These are phyloP conservation scores for Polietes domitor DNA, from an alignment of 2,888 invertebrate species.

Conservation along the genomic window DNA sequence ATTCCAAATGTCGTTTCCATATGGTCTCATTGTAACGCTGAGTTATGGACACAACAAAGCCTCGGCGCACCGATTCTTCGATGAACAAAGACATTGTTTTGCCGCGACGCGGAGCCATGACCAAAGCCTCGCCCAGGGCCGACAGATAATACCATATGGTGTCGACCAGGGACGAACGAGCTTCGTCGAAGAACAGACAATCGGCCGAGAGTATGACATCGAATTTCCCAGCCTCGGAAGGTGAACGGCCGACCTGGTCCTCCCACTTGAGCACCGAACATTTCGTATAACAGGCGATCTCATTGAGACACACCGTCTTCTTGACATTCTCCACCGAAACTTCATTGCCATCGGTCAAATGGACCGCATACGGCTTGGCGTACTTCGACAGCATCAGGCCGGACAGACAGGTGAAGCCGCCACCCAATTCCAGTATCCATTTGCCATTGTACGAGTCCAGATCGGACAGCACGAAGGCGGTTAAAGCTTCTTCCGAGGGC, in stretches of 20 bases:
- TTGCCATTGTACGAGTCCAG: conserved; percentile 85
- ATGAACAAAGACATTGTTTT: conserved; percentile 87
- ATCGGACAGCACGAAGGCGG: conserved; percentile 86
- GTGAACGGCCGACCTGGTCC: conserved; percentile 73
- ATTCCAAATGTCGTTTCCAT: conserved; percentile 85
- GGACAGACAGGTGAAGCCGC: conserved; percentile 92
- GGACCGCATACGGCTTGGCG: conserved; percentile 84
- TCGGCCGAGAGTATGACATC: conserved; percentile 90
- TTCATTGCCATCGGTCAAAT: conserved; percentile 90
- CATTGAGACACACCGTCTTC: conserved; percentile 85
- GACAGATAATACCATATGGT: conserved; percentile 85
- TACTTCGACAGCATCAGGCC: conserved; percentile 88
- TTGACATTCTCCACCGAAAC: conserved; percentile 88
- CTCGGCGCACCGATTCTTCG: conserved; percentile 83
- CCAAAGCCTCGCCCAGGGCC: conserved; percentile 84
- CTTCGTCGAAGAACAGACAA: conserved; percentile 90
- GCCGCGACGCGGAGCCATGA: conserved; percentile 90
- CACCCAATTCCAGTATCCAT: conserved; percentile 89
- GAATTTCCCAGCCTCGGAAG: conserved; percentile 82
- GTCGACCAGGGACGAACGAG: conserved; percentile 85
- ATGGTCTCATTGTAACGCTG: conserved; percentile 85
- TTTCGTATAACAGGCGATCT: conserved; percentile 82
- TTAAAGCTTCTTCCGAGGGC: conserved; percentile 90
- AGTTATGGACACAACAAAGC: conserved; percentile 83
- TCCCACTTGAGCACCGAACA: conserved; percentile 84